phyloP scores from a whole-genome alignment of 2,888 invertebrate species.

The Apodemia zela region DNA sequence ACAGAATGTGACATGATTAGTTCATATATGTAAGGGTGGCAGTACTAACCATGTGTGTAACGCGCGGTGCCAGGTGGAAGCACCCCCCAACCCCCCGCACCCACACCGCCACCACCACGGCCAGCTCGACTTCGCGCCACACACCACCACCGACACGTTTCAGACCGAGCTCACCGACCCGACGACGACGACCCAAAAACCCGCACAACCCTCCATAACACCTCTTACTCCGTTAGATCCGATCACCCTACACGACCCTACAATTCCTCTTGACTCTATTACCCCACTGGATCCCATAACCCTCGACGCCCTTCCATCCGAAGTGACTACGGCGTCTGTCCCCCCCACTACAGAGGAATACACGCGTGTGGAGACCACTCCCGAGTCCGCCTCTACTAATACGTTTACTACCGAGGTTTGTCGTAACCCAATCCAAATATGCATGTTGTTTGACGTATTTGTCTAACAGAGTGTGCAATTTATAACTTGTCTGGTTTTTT shows the following conservation, averaged over 20 bases:
- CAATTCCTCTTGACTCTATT: constrained; percentile 31
- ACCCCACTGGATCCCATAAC: constrained; percentile 28
- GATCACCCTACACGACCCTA: constrained; percentile 34
- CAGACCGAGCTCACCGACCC: constrained; percentile 61
- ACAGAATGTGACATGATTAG: constrained; percentile 25
- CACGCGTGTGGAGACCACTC: constrained; percentile 47
- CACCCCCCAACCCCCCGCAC: constrained; percentile 47
- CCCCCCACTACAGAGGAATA: constrained; percentile 46
- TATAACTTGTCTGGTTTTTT: constrained; percentile 23
- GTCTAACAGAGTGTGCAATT: constrained; percentile 21
- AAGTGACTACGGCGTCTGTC: constrained; percentile 31
- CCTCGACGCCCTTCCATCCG: constrained; percentile 32
- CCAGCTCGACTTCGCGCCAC: constrained; percentile 53
- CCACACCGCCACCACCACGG: constrained; percentile 74
- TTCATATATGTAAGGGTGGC: constrained; percentile 43
- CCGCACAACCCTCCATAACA: constrained; percentile 32
- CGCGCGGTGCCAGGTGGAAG: constrained; percentile 60
- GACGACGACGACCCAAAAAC: constrained; percentile 39
- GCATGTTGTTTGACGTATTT: constrained; percentile 32
- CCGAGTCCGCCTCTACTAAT: constrained; percentile 62
- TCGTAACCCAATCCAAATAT: constrained; percentile 56
- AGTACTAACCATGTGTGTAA: constrained; percentile 72
- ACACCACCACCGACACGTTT: constrained; percentile 71
- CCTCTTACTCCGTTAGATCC: constrained; percentile 37
- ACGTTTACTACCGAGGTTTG: constrained; percentile 75